Evolutionary conservation across 2,797 vertebrate genomes (phyloP).

Genomic region (Myotis vivesi): DNA sequence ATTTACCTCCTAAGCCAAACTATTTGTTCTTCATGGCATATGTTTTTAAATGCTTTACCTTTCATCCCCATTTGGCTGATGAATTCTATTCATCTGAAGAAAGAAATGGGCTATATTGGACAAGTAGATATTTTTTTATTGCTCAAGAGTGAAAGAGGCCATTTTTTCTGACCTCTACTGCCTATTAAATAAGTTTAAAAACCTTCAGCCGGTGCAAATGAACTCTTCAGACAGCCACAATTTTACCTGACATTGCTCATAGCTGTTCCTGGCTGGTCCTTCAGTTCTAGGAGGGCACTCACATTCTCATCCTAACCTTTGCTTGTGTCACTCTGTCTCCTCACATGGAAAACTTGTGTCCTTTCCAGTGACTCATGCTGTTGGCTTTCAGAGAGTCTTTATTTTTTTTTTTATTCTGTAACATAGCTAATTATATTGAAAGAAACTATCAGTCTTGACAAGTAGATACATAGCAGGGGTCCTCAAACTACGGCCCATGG

Average conservation of each 20-base stretch:
- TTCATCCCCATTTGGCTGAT: not conserved
- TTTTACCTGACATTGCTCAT: not conserved
- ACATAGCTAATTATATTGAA: not conserved
- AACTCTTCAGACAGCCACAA: not conserved
- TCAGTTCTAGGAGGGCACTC: not conserved
- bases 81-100: not conserved
- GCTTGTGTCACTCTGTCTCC: not conserved
- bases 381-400: not conserved
- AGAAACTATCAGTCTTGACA: not conserved
- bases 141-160: not conserved
- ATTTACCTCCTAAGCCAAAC: not conserved
- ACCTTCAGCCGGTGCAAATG: not conserved
- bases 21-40: not conserved
- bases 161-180: not conserved
- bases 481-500: too few species aligned
- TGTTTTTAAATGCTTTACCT: slow-evolving; percentile 20
- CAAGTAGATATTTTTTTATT: not conserved
- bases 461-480: not conserved
- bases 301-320: not conserved
- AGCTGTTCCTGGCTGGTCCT: not conserved
- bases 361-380: not conserved
- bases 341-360: not conserved
- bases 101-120: not conserved
- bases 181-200: not conserved
- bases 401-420: not conserved